A percentile compares a stretch with the other conserved stretches of the same genome.
phyloP scores from a whole-genome alignment of 2,113 vertebrate genomes.

The Peromyscus californicus region DNA sequence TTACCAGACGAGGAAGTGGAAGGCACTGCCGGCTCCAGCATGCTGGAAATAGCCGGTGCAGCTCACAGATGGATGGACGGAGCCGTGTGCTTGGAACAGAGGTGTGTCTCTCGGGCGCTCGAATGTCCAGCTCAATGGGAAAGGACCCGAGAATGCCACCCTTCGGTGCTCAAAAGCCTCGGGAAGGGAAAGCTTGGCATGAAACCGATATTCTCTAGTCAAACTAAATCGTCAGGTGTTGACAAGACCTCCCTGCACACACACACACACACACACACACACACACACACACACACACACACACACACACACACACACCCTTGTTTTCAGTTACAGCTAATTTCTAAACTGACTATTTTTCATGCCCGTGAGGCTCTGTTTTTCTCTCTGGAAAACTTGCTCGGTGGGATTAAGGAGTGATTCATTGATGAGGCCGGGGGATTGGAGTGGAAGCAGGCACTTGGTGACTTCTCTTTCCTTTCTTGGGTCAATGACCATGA shows the following conservation, averaged over 20 bases:
- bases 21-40: not conserved
- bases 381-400: not conserved
- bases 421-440: not conserved
- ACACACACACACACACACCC: not conserved
- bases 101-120: not conserved
- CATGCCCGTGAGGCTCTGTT: not conserved
- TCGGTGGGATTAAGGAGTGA: slow-evolving; percentile 21
- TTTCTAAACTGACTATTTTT: slow-evolving; percentile 5
- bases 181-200: not conserved
- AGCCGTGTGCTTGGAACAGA: not conserved
- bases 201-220: not conserved
- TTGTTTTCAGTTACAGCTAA: not conserved
- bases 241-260: not conserved
- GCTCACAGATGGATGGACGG: slow-evolving; percentile 50
- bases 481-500: not conserved
- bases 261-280: not conserved
- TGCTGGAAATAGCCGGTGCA: slow-evolving; percentile 20
- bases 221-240: slow-evolving; percentile 44
- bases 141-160: not conserved
- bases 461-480: slow-evolving; percentile 21
- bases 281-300: not conserved
- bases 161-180: not conserved
- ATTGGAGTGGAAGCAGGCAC: not conserved
- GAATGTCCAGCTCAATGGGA: not conserved
- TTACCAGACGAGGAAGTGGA: slow-evolving; percentile 70